phyloP scores from a whole-genome alignment of 2,888 invertebrate genomes.

The Ferdinandea cuprea region DNA sequence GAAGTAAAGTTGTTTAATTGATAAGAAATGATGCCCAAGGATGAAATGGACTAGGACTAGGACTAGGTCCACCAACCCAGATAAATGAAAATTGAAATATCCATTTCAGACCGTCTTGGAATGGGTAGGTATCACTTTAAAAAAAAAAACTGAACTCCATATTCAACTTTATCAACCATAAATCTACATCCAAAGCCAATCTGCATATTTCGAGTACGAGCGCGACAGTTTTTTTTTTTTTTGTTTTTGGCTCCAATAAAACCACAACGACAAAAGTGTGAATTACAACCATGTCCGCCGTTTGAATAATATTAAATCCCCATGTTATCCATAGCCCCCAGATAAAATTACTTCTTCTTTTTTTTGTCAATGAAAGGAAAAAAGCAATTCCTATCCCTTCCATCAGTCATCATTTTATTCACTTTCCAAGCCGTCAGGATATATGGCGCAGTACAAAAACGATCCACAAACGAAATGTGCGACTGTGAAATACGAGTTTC shows the following conservation, averaged over 20 bases:
- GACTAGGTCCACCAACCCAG: too few species aligned
- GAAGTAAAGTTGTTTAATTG: too few species aligned
- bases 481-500: conserved; percentile 42
- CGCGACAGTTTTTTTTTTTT: too few species aligned
- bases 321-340: conserved; percentile 42
- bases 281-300: conserved; percentile 42
- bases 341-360: conserved; percentile 27
- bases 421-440: conserved; percentile 32
- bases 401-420: conserved; percentile 59
- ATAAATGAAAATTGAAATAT: too few species aligned
- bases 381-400: conserved; percentile 11
- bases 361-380: not conserved
- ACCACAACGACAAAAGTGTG: conserved; percentile 10
- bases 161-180: not conserved
- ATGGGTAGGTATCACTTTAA: not conserved
- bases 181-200: not conserved
- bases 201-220: not conserved
- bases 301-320: conserved; percentile 53
- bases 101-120: not conserved
- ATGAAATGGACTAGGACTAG: too few species aligned
- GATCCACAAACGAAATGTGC: conserved; percentile 22
- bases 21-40: too few species aligned
- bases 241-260: too few species aligned
- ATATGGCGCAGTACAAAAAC: not conserved
- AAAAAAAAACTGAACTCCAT: too few species aligned